These are phyloP conservation scores for Sakesphorus luctuosus DNA, from an alignment of 2,113 vertebrate species.

Conservation along the genomic window DNA sequence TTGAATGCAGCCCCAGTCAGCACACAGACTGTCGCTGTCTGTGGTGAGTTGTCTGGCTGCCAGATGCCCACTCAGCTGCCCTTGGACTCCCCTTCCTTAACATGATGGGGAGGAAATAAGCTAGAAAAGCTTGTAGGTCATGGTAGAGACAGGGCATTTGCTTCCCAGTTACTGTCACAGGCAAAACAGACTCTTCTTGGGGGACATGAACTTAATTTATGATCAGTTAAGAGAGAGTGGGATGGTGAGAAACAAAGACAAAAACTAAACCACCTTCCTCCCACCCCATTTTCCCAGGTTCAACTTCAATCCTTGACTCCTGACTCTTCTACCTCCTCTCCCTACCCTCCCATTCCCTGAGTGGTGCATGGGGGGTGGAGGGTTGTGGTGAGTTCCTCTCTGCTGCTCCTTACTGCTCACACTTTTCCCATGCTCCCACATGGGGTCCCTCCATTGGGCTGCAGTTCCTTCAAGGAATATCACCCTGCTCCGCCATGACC, in stretches of 20 bases:
- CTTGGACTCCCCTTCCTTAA: neutral
- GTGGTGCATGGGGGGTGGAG: neutral
- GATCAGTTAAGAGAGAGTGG: neutral
- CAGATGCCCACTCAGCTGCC: neutral
- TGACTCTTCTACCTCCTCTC: neutral
- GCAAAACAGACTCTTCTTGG: neutral
- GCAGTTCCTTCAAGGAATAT: neutral
- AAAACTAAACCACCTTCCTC: neutral
- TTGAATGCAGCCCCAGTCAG: neutral
- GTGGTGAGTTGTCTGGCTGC: neutral
- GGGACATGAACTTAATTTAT: neutral
- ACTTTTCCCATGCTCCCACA: neutral
- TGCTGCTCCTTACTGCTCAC: neutral
- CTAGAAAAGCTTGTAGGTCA: neutral
- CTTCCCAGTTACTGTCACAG: neutral
- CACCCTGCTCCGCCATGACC: neutral
- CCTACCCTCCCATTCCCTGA: neutral
- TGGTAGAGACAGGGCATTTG: neutral
- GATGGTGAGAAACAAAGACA: neutral
- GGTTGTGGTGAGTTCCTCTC: neutral
- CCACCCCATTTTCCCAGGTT: neutral
- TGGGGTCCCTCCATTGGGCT: neutral
- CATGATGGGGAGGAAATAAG: neutral
- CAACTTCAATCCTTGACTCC: neutral
- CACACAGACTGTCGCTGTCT: neutral